Percentiles rank a stretch among this genome's conserved stretches.
Evolutionary conservation across 2,797 vertebrate genomes (phyloP).

Genomic region (Salarias fasciatus): DNA sequence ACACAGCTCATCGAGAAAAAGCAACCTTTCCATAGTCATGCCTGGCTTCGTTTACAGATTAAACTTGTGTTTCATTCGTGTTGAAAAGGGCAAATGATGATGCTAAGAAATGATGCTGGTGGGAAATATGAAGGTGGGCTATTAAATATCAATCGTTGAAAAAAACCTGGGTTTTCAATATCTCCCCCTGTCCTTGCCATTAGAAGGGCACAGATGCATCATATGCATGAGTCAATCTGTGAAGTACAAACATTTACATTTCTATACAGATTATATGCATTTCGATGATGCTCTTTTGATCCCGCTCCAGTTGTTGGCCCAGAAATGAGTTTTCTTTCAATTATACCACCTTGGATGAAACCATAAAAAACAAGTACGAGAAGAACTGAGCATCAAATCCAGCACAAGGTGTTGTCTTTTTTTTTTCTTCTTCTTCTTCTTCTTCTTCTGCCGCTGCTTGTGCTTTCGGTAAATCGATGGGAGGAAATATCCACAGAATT

Average conservation of each 20-base stretch:
- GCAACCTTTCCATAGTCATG: not conserved
- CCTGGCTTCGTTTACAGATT: not conserved
- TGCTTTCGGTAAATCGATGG: constrained; percentile 10
- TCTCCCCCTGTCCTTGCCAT: constrained; percentile 35
- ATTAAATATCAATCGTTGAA: constrained; percentile 40
- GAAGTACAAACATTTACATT: constrained; percentile 46
- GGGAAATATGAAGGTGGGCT: constrained; percentile 22
- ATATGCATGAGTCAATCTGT: constrained; percentile 9
- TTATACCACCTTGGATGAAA: not conserved
- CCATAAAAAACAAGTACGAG: not conserved
- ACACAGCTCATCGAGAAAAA: not conserved
- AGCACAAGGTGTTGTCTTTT: not conserved
- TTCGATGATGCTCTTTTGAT: constrained; percentile 32
- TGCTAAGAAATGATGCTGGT: not conserved
- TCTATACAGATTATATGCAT: constrained; percentile 17
- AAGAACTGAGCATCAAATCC: not conserved
- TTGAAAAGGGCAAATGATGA: constrained; percentile 21
- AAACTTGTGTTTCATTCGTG: not conserved
- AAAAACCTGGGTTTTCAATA: constrained; percentile 39
- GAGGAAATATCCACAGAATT: constrained; percentile 3
- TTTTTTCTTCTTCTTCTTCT: no score
- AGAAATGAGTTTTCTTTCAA: not conserved
- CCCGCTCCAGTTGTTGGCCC: not conserved
- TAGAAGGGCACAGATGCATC: constrained; percentile 43
- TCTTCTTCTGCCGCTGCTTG: constrained; percentile 4